Base-by-base conservation (phyloP, 2,113 vertebrate species). In the Machaerirhynchus nigripectus region DNA sequence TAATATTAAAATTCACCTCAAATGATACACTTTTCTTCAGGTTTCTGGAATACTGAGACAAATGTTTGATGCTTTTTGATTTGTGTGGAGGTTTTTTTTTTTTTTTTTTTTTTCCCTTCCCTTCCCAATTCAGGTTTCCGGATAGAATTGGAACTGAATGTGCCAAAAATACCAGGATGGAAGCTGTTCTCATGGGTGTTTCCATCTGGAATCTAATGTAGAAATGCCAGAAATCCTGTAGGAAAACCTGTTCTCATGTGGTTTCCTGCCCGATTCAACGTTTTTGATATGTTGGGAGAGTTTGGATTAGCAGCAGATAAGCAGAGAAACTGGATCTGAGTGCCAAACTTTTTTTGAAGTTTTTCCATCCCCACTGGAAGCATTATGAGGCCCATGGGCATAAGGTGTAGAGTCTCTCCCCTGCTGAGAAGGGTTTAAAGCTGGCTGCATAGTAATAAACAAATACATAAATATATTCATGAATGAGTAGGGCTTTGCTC, bases 161-260 rank as follows among this genome's bases (percentile, higher is more conserved):
- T 97, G 96, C 96, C 96, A 97, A 96, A 97, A 97, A 95, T 96
- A 96, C 95, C 93, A 97, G 90, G 80, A 95, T 94, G 96, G 96
- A 96, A 96, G 96, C 96, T 96, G 96, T 96, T 96, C 95, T 96
- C 95, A 97, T 97, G 96, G 96, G 96, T 97, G 96, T 97, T 97
- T 96, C 96, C 96, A 97, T 97, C 96, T 97, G 96, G 92, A 97
- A 97, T 96, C 88, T 94, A 95, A 96, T 95, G 95, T 92, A 97
- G 89, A 95, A 96, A 97, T 97, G 96, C 96, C 96, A 97, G 96
- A 96, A 96, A 97, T 97, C 94, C 93, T 96, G 92, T 91, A 96
- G 96, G 96, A 97, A 97, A 97, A 96, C 96, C 96, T 97, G 96
- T 97, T 97, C 96, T 96, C 94, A 52, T 97, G 96, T 96, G 96